These are phyloP conservation scores for Anadara kagoshimensis DNA, from an alignment of 1,140 invertebrate genomes.

Conservation along the genomic window DNA sequence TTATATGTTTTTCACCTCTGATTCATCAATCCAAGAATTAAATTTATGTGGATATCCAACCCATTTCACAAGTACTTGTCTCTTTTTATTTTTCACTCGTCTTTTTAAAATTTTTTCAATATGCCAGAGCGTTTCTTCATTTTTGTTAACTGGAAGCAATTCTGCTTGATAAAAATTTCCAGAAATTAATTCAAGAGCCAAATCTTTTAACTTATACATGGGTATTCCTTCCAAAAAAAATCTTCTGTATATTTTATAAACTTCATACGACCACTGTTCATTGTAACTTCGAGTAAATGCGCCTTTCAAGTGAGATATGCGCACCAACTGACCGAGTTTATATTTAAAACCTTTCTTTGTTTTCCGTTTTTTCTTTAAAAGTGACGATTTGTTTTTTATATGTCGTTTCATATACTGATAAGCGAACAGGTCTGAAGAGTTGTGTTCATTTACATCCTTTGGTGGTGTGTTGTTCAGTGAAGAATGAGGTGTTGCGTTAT, in stretches of 20 bases:
- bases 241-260: constrained; percentile 23
- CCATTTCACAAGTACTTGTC: constrained; percentile 15
- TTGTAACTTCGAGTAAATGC: constrained; percentile 30
- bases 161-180: constrained; percentile 33
- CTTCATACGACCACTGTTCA: too few species aligned
- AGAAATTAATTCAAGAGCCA: not conserved
- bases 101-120: constrained; percentile 22
- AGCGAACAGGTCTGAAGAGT: too few species aligned
- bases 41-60: constrained; percentile 19
- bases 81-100: not conserved
- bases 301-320: constrained; percentile 24
- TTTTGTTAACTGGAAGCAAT: constrained; percentile 34
- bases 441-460: constrained; percentile 2
- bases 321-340: constrained; percentile 21
- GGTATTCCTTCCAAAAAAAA: constrained; percentile 25
- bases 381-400: too few species aligned
- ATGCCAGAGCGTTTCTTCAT: constrained; percentile 21
- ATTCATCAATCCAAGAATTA: constrained; percentile 16
- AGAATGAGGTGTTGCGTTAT: constrained; percentile 17
- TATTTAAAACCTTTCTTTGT: constrained; percentile 13
- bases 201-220: constrained; percentile 10
- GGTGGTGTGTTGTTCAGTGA: constrained; percentile 10
- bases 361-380: too few species aligned
- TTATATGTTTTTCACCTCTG: constrained; percentile 26
- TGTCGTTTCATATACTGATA: too few species aligned